Conservation (phyloP, 2,113 vertebrate genomes). For the Triplophysa siluroides region DNA sequence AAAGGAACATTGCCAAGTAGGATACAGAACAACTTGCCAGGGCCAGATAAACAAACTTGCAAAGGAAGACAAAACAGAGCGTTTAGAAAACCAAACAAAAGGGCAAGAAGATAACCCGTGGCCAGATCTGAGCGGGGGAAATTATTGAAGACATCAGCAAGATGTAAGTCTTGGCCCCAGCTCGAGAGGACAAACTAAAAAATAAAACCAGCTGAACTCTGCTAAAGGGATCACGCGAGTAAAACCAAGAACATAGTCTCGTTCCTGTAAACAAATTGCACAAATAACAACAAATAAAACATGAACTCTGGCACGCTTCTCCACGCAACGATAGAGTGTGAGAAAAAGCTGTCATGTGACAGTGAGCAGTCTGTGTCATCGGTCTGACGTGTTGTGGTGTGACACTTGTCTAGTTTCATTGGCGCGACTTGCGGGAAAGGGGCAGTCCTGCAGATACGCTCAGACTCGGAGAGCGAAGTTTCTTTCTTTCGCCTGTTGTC, state of each 20-base stretch:
- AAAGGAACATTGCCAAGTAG: conserved; percentile 15
- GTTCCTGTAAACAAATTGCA: background rate
- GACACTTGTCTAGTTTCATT: conserved; percentile 57
- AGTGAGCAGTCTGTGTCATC: conserved; percentile 47
- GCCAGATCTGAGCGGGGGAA: background rate
- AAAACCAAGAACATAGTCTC: background rate
- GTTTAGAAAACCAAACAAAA: conserved; percentile 24
- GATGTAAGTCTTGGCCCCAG: conserved; percentile 32
- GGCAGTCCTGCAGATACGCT: conserved; percentile 62
- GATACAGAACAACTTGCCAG: background rate
- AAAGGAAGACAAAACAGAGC: conserved; percentile 36
- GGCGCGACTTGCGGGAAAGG: conserved; percentile 19
- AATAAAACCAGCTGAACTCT: conserved; percentile 5
- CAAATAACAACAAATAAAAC: conserved; percentile 18
- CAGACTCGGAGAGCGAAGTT: conserved; percentile 47
- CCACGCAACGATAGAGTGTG: background rate
- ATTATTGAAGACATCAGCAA: conserved; percentile 41
- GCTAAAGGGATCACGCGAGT: background rate
- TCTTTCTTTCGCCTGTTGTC: conserved; percentile 47
- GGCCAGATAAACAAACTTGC: conserved; percentile 20
- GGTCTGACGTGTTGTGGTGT: conserved; percentile 44
- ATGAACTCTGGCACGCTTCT: background rate
- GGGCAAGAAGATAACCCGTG: conserved; percentile 7
- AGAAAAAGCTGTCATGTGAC: conserved; percentile 39
- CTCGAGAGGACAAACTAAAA: conserved; percentile 16